A percentile compares a stretch with the other conserved stretches of the same genome.
phyloP scores from a whole-genome alignment of 2,797 vertebrate species.

The Dallia pectoralis region DNA sequence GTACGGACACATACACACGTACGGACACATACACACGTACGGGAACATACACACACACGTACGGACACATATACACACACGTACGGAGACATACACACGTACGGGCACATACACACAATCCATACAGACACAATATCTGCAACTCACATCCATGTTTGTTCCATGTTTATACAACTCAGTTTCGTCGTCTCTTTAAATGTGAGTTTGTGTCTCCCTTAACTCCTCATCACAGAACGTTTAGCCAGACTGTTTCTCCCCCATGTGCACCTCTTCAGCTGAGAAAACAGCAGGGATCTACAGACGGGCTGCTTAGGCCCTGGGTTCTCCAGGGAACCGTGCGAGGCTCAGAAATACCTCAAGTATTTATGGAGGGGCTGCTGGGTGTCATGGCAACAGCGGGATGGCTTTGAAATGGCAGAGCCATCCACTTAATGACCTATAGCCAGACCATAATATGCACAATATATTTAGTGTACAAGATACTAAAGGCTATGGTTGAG shows the following conservation, averaged over 20 bases:
- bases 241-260: conserved; percentile 27
- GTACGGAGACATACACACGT: neutral
- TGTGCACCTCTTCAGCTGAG: conserved; percentile 11
- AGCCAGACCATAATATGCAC: conserved; percentile 47
- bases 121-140: conserved; percentile 9
- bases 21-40: neutral
- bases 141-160: conserved; percentile 29
- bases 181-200: conserved; percentile 8
- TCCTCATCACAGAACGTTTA: neutral
- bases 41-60: conserved; percentile 3
- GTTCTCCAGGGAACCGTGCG: conserved; percentile 49
- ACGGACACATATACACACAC: neutral
- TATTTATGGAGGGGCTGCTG: conserved; percentile 62
- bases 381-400: conserved; percentile 71
- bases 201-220: conserved; percentile 18
- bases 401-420: conserved; percentile 58
- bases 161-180: conserved; percentile 29
- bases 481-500: conserved; percentile 19
- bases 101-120: neutral
- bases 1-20: neutral
- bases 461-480: no score
- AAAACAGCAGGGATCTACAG: conserved; percentile 5
- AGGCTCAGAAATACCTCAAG: conserved; percentile 64
- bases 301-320: conserved; percentile 17
- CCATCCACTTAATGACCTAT: conserved; percentile 42